Conservation (phyloP, 1,140 invertebrate species). For the Brachionus paranguensis region DNA sequence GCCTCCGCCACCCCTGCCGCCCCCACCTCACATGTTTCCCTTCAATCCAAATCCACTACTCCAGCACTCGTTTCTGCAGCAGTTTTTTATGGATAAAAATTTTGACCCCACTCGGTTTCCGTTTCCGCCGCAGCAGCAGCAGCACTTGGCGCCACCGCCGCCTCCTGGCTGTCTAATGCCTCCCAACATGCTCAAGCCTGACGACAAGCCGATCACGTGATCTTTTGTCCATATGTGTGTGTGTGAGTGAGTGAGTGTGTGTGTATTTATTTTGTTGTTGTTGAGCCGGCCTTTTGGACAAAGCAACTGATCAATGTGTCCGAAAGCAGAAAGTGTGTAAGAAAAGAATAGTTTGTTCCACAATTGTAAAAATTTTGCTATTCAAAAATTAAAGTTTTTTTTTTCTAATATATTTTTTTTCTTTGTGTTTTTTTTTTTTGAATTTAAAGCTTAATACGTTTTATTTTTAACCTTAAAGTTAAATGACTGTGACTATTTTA, state of each 20-base stretch:
- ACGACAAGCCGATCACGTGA: not conserved
- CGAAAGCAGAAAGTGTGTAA: too few relatives aligned
- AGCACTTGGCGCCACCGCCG: not conserved
- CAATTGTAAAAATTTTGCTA: too few relatives aligned
- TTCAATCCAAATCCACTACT: not conserved
- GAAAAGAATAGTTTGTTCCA: too few relatives aligned
- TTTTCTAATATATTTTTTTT: not conserved
- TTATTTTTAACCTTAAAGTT: not conserved
- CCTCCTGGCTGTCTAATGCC: not conserved
- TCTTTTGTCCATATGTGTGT: not conserved
- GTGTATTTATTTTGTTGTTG: not conserved
- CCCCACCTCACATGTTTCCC: not conserved
- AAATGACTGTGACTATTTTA: not conserved
- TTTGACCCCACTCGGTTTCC: not conserved
- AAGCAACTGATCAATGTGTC: not conserved
- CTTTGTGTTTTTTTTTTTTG: not conserved
- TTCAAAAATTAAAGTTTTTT: too few relatives aligned
- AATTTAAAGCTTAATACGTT: not conserved
- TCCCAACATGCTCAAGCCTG: not conserved
- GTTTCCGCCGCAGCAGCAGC: not conserved
- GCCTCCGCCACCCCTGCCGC: not conserved
- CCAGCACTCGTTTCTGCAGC: slow-evolving; percentile 5
- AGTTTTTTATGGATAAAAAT: slow-evolving; percentile 2
- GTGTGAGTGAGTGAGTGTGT: too few relatives aligned
- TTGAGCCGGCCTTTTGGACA: not conserved